A percentile compares a stretch with the other conserved stretches of the same genome.
Evolutionary conservation across 2,888 invertebrate species (phyloP).

Genomic region (Mesoligia furuncula): DNA sequence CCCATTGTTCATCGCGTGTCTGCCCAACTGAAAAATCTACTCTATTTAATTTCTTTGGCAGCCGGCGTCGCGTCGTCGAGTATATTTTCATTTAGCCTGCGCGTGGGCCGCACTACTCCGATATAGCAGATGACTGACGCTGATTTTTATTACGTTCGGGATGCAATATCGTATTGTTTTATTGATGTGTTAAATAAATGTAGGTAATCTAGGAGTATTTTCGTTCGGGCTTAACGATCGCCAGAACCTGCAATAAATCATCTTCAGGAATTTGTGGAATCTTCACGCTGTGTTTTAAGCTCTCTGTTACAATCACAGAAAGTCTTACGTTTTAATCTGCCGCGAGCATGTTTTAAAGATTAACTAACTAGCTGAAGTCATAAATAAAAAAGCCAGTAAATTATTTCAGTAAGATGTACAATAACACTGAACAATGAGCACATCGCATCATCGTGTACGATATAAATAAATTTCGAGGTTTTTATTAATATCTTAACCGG

Average conservation of each 20-base stretch:
- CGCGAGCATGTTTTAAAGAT: constrained; percentile 8
- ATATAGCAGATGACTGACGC: constrained; percentile 85
- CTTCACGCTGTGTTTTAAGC: background rate
- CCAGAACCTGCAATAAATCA: constrained; percentile 64
- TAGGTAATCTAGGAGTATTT: constrained; percentile 73
- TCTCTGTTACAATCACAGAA: background rate
- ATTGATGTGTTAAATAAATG: constrained; percentile 80
- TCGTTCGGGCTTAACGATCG: constrained; percentile 65
- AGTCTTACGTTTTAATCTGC: background rate
- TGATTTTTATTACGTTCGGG: constrained; percentile 84
- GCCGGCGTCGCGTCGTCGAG: constrained; percentile 80
- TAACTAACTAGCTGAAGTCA: constrained; percentile 10
- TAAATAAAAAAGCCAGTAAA: constrained; percentile 45
- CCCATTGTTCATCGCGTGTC: constrained; percentile 85
- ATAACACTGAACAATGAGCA: constrained; percentile 52
- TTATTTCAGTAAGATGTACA: constrained; percentile 48
- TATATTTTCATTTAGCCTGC: constrained; percentile 85
- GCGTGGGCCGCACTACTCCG: constrained; percentile 82
- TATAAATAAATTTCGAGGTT: constrained; percentile 51
- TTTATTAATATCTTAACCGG: constrained; percentile 49
- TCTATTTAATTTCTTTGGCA: constrained; percentile 89
- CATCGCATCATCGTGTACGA: constrained; percentile 26
- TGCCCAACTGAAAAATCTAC: constrained; percentile 86
- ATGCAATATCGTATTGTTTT: constrained; percentile 86
- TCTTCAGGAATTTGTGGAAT: constrained; percentile 36